Conservation (phyloP, 2,797 vertebrate species). For the Leptatherina wallacei region DNA sequence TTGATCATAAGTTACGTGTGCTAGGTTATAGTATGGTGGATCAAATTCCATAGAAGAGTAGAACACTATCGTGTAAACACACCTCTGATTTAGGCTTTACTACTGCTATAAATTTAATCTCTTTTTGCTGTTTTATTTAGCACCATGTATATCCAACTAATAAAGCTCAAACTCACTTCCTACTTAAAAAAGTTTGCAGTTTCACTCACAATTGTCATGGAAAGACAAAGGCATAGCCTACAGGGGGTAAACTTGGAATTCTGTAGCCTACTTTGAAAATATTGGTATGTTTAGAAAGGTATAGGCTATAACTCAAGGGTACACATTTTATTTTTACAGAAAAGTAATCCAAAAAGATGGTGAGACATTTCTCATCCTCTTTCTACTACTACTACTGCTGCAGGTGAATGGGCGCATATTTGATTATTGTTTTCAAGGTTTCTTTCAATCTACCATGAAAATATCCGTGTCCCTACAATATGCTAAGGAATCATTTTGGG, state of each 20-base stretch:
- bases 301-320: not conserved
- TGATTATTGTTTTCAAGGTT: not conserved
- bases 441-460: not conserved
- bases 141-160: not conserved
- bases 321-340: not conserved
- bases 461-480: not conserved
- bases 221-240: too few species aligned
- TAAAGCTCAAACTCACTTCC: not conserved
- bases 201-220: not conserved
- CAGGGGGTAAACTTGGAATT: too few species aligned
- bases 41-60: not conserved
- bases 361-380: too few species aligned
- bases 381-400: too few species aligned
- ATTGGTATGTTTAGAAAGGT: too few species aligned
- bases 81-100: not conserved
- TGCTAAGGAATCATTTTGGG: not conserved
- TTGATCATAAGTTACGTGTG: too few species aligned
- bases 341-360: not conserved
- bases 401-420: not conserved
- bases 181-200: not conserved
- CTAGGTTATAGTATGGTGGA: not conserved
- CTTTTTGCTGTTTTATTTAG: not conserved
- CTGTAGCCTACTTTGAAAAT: too few species aligned
- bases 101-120: not conserved
- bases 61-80: not conserved